Conservation (phyloP, 1,140 invertebrate genomes). For the Frieseomelitta varia region DNA sequence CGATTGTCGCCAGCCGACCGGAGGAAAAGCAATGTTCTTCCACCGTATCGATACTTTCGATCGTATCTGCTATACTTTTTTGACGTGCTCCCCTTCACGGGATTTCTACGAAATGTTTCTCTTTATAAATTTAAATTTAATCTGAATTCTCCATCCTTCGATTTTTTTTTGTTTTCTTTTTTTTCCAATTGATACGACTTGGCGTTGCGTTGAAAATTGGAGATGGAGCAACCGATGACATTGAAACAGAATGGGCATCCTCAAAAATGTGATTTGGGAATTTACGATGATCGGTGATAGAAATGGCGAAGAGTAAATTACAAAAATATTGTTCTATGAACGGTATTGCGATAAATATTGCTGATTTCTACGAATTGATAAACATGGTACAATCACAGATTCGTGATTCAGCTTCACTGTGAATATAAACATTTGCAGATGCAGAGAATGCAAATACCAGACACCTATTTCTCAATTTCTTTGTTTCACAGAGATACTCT, state of each 20-base stretch:
- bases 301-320: neutral
- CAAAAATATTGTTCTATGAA: neutral
- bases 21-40: slow-evolving; percentile 19
- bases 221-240: neutral
- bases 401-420: too few species aligned
- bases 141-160: neutral
- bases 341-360: neutral
- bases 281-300: neutral
- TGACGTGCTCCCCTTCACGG: too few species aligned
- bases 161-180: neutral
- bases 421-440: neutral
- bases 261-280: neutral
- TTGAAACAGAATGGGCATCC: neutral
- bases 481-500: neutral
- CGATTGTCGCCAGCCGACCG: slow-evolving; percentile 44
- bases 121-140: neutral
- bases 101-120: too few species aligned
- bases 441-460: too few species aligned
- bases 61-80: neutral
- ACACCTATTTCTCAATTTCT: neutral
- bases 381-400: too few species aligned
- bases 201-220: neutral
- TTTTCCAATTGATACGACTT: neutral
- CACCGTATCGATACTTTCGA: slow-evolving; percentile 14
- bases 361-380: neutral